These are phyloP conservation scores for Drosophila mimica DNA, from an alignment of 2,888 invertebrate genomes.

Conservation along the genomic window DNA sequence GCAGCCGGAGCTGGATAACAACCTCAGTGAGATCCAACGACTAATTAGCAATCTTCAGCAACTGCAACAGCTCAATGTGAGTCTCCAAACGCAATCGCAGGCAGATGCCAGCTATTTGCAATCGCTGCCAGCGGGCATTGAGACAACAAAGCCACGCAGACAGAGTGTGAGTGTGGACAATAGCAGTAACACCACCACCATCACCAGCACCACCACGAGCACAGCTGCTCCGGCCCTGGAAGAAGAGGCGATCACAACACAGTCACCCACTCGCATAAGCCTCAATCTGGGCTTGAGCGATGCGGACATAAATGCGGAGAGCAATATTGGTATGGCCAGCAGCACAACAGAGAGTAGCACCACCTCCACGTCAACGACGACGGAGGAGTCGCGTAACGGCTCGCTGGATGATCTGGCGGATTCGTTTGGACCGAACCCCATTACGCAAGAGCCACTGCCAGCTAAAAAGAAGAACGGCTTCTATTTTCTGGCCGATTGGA, in stretches of 20 bases:
- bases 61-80: conserved; percentile 80
- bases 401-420: conserved; percentile 88
- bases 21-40: conserved; percentile 85
- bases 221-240: conserved; percentile 1
- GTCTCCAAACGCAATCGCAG: conserved; percentile 75
- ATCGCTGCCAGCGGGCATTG: conserved; percentile 63
- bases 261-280: conserved; percentile 76
- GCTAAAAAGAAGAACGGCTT: conserved; percentile 91
- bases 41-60: conserved; percentile 85
- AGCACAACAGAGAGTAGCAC: conserved; percentile 47
- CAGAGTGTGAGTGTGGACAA: conserved; percentile 34
- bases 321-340: conserved; percentile 7
- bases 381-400: conserved; percentile 83
- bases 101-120: conserved; percentile 78
- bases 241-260: conserved; percentile 37
- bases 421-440: conserved; percentile 88
- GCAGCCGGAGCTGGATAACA: conserved; percentile 83
- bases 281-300: conserved; percentile 71
- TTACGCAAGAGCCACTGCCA: conserved; percentile 87
- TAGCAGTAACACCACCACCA: conserved; percentile 15
- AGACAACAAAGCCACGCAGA: conserved; percentile 51
- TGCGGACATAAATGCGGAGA: conserved; percentile 27
- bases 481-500: conserved; percentile 94
- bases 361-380: conserved; percentile 58
- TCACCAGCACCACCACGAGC: conserved; percentile 12